Percentiles rank a stretch among this genome's conserved stretches.
These are phyloP conservation scores for Monodelphis domestica DNA, from an alignment of 2,797 vertebrate genomes.

Conservation along the genomic window DNA sequence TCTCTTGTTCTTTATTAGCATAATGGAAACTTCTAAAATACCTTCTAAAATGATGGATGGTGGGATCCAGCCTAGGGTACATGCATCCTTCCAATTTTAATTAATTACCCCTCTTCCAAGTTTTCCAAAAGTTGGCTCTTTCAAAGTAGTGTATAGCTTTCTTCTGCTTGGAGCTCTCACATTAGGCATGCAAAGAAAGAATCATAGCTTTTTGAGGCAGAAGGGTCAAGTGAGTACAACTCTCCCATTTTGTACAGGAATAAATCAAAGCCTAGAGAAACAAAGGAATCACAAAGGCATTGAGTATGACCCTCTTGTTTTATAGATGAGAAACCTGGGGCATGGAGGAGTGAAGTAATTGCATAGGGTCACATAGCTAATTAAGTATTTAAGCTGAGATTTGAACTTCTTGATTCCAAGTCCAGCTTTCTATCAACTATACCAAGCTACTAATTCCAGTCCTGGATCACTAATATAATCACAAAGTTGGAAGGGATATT, in stretches of 20 bases:
- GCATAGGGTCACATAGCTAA: background rate
- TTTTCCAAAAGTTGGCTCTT: background rate
- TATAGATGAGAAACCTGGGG: background rate
- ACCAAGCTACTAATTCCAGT: background rate
- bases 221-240: background rate
- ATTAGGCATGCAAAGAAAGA: background rate
- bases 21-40: slow-evolving; percentile 39
- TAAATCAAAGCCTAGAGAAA: background rate
- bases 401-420: background rate
- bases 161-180: slow-evolving; percentile 33
- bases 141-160: background rate
- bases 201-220: background rate
- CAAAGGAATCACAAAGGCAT: background rate
- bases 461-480: background rate
- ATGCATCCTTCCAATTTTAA: slow-evolving; percentile 50
- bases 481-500: background rate
- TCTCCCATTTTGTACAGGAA: background rate
- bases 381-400: background rate
- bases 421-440: background rate
- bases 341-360: background rate
- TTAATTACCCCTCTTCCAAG: background rate
- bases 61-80: background rate
- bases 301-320: background rate
- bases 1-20: slow-evolving; percentile 37
- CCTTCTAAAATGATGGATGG: slow-evolving; percentile 37